A percentile compares a stretch with the other conserved stretches of the same genome.
phyloP scores from a whole-genome alignment of 2,113 vertebrate species.

The Channa argus region DNA sequence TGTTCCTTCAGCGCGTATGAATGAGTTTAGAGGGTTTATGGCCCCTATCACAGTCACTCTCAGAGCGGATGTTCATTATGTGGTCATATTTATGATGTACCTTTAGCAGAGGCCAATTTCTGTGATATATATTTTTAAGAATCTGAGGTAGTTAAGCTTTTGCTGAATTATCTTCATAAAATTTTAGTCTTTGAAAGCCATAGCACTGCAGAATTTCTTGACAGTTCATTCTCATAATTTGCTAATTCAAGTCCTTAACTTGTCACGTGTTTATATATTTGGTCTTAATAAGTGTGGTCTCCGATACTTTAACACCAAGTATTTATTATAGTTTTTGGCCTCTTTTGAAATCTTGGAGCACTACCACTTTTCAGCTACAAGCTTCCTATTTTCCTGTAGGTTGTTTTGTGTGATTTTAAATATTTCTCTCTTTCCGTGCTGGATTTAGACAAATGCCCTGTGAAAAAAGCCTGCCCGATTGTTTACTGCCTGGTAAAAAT shows the following conservation, averaged over 20 bases:
- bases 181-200: slow-evolving; percentile 26
- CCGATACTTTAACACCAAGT: not conserved
- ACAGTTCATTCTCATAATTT: not conserved
- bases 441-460: slow-evolving; percentile 49
- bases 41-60: slow-evolving; percentile 68
- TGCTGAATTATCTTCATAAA: slow-evolving; percentile 33
- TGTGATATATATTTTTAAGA: slow-evolving; percentile 71
- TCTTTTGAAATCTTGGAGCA: not conserved
- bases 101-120: slow-evolving; percentile 55
- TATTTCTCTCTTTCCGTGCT: slow-evolving; percentile 32
- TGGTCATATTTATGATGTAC: slow-evolving; percentile 71
- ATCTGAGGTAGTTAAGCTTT: slow-evolving; percentile 45
- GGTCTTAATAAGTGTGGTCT: not conserved
- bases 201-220: slow-evolving; percentile 1
- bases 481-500: slow-evolving; percentile 48
- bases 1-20: slow-evolving; percentile 56
- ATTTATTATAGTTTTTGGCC: not conserved
- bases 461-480: slow-evolving; percentile 27
- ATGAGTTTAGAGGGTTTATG: slow-evolving; percentile 72
- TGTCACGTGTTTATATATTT: not conserved
- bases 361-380: slow-evolving; percentile 1
- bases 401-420: slow-evolving; percentile 48
- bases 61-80: slow-evolving; percentile 73
- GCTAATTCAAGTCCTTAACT: not conserved
- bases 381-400: slow-evolving; percentile 12